Evolutionary conservation across 2,797 vertebrate genomes (phyloP).

Genomic region (Pelochelys cantorii): DNA sequence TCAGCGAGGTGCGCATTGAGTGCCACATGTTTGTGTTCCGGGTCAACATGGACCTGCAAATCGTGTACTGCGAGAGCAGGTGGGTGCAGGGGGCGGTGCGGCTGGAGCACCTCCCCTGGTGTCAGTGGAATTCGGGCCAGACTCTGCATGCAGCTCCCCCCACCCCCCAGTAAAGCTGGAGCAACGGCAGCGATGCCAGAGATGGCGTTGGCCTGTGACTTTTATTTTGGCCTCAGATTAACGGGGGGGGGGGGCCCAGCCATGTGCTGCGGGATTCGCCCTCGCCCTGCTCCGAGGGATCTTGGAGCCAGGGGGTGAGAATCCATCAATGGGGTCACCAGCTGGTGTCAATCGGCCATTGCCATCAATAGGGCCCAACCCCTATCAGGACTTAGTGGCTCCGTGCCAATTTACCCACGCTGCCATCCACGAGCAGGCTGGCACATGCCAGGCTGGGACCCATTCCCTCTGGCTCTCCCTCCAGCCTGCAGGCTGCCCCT

Average conservation of each 20-base stretch:
- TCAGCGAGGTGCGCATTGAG: constrained; percentile 92
- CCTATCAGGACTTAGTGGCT: not conserved
- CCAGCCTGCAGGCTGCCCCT: too few relatives aligned
- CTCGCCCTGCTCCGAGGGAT: not conserved
- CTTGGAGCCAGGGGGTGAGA: not conserved
- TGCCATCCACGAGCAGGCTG: not conserved
- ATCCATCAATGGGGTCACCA: not conserved
- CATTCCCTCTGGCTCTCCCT: not conserved
- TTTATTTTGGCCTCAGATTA: not conserved
- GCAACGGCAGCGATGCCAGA: not conserved
- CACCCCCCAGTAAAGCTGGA: not conserved
- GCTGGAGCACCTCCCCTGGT: not conserved
- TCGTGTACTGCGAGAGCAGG: constrained; percentile 95
- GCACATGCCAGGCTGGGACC: not conserved
- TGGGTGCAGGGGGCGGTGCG: constrained; percentile 29
- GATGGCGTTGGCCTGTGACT: not conserved
- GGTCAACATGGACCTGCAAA: constrained; percentile 92
- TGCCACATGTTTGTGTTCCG: constrained; percentile 93
- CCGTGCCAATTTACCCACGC: not conserved
- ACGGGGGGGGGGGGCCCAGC: not conserved
- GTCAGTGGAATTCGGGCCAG: not conserved
- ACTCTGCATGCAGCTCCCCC: not conserved
- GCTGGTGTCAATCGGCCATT: not conserved
- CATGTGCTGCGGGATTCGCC: not conserved
- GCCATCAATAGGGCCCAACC: not conserved